Percentiles rank a stretch among this genome's conserved stretches.
Conservation (phyloP, 2,113 vertebrate species). For the Tyrannus savana region DNA sequence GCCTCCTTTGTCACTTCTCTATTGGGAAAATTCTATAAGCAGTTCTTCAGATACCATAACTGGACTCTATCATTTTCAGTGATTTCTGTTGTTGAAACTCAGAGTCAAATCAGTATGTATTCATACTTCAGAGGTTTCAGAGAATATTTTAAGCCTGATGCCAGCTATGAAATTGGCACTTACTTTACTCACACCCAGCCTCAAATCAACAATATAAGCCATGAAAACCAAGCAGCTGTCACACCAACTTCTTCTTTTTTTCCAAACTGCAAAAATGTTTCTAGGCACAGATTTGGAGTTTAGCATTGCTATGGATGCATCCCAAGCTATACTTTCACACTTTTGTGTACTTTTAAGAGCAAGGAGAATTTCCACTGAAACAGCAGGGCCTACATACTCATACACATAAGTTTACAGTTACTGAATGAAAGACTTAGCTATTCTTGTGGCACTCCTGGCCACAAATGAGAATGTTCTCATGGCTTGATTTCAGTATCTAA, state of each 20-base stretch:
- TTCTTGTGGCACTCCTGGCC: background rate
- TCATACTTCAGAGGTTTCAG: background rate
- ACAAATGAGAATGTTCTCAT: background rate
- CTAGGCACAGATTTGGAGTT: background rate
- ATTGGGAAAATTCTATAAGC: background rate
- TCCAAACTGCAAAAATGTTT: background rate
- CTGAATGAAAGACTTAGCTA: background rate
- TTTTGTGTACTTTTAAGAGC: background rate
- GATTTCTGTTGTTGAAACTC: background rate
- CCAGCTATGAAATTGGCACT: background rate
- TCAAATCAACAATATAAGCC: background rate
- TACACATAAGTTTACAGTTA: background rate
- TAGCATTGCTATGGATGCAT: background rate
- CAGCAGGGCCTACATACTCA: background rate
- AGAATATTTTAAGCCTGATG: background rate
- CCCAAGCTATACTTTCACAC: background rate
- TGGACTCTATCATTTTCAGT: background rate
- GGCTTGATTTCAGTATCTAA: background rate
- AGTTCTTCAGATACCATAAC: background rate
- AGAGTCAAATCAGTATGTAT: background rate
- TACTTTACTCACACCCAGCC: background rate
- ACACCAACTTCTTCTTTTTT: background rate
- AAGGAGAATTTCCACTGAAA: background rate
- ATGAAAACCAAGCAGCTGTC: background rate
- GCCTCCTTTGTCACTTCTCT: background rate